These are phyloP conservation scores for Phrixothrix hirtus DNA, from an alignment of 2,888 invertebrate genomes.

Conservation along the genomic window DNA sequence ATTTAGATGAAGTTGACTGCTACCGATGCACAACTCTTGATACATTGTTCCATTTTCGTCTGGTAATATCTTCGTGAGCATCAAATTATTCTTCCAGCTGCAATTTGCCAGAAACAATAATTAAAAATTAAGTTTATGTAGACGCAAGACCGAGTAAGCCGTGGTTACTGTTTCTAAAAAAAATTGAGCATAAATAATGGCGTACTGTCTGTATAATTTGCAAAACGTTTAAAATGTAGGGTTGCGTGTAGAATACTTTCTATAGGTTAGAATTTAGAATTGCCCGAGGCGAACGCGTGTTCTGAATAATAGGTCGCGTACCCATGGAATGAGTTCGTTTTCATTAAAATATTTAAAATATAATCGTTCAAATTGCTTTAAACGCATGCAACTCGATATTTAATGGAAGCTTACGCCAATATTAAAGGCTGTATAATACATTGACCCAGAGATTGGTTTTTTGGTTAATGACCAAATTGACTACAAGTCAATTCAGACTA, in stretches of 20 bases:
- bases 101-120: no score
- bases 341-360: conserved; percentile 19
- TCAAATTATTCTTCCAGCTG: no score
- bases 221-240: conserved; percentile 27
- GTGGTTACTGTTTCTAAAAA: conserved; percentile 7
- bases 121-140: no score
- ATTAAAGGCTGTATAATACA: no score
- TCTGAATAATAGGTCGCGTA: conserved; percentile 27
- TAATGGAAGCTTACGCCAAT: no score
- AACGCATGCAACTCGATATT: conserved; percentile 19
- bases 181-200: conserved; percentile 22
- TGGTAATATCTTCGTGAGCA: no score
- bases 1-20: no score
- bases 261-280: conserved; percentile 23
- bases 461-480: no score
- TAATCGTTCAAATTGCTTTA: conserved; percentile 19
- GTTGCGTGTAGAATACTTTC: conserved; percentile 18
- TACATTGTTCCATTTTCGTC: no score
- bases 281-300: conserved; percentile 27
- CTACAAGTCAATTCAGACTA: no score
- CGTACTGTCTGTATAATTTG: conserved; percentile 28
- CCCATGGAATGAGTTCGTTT: conserved; percentile 25
- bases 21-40: no score
- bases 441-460: no score
- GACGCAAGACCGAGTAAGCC: conserved; percentile 5